Evolutionary conservation across 1,140 invertebrate species (phyloP).

Genomic region (Dinoponera quadriceps): DNA sequence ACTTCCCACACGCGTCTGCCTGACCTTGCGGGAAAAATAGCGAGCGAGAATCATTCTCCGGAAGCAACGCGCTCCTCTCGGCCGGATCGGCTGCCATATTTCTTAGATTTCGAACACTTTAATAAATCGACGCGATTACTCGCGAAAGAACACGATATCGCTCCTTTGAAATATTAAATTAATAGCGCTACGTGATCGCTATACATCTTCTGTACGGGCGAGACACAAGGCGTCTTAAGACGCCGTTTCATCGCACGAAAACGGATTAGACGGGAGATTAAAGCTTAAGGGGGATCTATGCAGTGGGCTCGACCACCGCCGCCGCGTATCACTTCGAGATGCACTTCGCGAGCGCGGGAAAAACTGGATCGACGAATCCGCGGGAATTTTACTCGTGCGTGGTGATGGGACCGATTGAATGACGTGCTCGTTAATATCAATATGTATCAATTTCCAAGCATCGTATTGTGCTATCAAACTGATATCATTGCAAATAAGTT

Average conservation of each 20-base stretch:
- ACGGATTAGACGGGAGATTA: slow-evolving; percentile 44
- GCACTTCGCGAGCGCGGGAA: slow-evolving; percentile 17
- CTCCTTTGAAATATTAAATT: slow-evolving; percentile 55
- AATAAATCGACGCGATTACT: slow-evolving; percentile 47
- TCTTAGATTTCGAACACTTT: slow-evolving; percentile 40
- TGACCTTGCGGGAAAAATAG: not conserved
- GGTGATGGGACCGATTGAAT: too few species aligned
- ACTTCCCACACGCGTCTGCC: too few species aligned
- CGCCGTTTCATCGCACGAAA: not conserved
- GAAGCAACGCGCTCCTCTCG: slow-evolving; percentile 4
- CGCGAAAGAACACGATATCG: slow-evolving; percentile 29
- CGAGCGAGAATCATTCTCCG: not conserved
- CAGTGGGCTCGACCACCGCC: not conserved
- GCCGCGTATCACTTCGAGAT: slow-evolving; percentile 25
- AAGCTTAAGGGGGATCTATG: slow-evolving; percentile 28
- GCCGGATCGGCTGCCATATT: slow-evolving; percentile 13
- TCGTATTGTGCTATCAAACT: too few species aligned
- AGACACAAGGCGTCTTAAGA: slow-evolving; percentile 26
- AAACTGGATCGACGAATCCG: not conserved
- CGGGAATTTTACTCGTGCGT: not conserved
- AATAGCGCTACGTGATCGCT: slow-evolving; percentile 39
- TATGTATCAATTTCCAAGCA: too few species aligned
- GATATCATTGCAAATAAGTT: too few species aligned
- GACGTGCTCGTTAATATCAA: too few species aligned
- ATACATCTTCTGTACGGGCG: slow-evolving; percentile 10